phyloP scores from a whole-genome alignment of 2,113 vertebrate genomes.

The Pachycephala philippinensis region DNA sequence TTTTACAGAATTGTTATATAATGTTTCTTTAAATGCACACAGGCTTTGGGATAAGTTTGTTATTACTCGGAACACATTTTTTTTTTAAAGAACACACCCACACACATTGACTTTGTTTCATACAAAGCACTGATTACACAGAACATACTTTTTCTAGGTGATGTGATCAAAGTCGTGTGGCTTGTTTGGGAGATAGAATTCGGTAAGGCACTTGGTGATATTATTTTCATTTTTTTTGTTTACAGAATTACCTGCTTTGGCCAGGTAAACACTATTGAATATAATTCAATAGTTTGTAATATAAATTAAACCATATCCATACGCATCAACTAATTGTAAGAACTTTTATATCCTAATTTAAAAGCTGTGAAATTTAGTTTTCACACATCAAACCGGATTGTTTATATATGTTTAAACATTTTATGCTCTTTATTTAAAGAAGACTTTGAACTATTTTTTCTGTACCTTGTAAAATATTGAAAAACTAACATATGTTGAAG shows the following conservation, averaged over 20 bases:
- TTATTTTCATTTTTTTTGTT: constrained; percentile 83
- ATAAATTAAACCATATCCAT: constrained; percentile 83
- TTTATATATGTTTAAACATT: constrained; percentile 87
- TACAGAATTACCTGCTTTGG: constrained; percentile 84
- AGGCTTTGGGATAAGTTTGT: constrained; percentile 77
- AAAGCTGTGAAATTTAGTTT: constrained; percentile 83
- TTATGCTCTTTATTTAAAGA: constrained; percentile 97
- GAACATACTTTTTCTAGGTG: constrained; percentile 65
- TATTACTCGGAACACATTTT: constrained; percentile 76
- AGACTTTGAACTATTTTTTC: constrained; percentile 92
- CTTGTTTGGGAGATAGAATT: constrained; percentile 64
- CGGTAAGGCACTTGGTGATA: constrained; percentile 73
- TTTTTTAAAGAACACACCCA: constrained; percentile 56
- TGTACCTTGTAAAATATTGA: constrained; percentile 94
- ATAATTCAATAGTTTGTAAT: constrained; percentile 88
- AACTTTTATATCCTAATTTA: constrained; percentile 88
- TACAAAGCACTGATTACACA: constrained; percentile 73
- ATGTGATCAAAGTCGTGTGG: constrained; percentile 72
- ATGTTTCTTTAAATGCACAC: constrained; percentile 76
- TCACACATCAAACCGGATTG: constrained; percentile 87
- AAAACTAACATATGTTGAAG: constrained; percentile 91
- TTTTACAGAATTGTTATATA: constrained; percentile 76
- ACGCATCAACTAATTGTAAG: constrained; percentile 80
- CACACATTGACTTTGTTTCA: constrained; percentile 70
- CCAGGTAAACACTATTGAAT: constrained; percentile 83